Conservation (phyloP, 2,888 invertebrate genomes). For the Lepas anatifera region DNA sequence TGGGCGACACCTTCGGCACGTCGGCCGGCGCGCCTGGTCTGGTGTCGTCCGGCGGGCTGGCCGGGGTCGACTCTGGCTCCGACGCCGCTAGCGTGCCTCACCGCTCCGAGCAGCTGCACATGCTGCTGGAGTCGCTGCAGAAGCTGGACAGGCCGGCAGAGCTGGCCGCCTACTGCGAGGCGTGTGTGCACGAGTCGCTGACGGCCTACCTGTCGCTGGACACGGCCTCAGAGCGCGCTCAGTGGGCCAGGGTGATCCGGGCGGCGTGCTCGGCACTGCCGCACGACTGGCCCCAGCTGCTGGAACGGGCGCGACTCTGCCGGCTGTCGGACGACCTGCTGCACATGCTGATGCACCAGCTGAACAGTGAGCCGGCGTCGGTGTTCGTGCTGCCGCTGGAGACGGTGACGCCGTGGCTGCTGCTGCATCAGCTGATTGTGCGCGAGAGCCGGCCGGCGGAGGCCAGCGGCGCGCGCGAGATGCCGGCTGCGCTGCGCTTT, state of each 20-base stretch:
- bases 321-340: constrained; percentile 59
- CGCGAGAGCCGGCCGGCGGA: background rate
- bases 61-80: too few relatives aligned
- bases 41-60: too few relatives aligned
- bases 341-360: constrained; percentile 60
- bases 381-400: constrained; percentile 51
- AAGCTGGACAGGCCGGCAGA: constrained; percentile 36
- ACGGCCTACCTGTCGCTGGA: constrained; percentile 37
- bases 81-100: constrained; percentile 32
- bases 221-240: background rate
- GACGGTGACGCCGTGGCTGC: constrained; percentile 65
- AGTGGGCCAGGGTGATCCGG: background rate
- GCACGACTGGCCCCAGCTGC: background rate
- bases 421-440: constrained; percentile 41
- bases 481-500: constrained; percentile 14
- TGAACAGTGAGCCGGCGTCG: constrained; percentile 55
- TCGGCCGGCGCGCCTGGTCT: constrained; percentile 14
- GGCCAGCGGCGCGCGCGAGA: background rate
- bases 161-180: constrained; percentile 36
- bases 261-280: background rate
- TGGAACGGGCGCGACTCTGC: background rate
- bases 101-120: constrained; percentile 39
- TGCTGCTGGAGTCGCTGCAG: constrained; percentile 54
- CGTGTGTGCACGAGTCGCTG: constrained; percentile 58
- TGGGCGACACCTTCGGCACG: constrained; percentile 48